Evolutionary conservation across 2,113 vertebrate genomes (phyloP).

Genomic region (Ariopsis seemanni): DNA sequence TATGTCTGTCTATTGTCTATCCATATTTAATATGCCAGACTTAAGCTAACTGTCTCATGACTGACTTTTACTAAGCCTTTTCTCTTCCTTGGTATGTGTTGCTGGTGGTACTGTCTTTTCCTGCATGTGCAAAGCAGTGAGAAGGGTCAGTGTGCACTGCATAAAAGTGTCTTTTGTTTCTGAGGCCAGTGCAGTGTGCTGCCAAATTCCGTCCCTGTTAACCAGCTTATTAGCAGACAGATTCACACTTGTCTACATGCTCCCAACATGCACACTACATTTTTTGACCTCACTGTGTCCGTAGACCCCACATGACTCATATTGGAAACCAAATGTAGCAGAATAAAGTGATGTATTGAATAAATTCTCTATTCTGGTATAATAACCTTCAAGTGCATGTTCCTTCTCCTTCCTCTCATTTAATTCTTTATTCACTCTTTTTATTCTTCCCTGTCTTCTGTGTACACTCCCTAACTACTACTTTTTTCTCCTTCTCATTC

Average conservation of each 20-base stretch:
- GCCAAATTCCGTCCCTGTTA: not conserved
- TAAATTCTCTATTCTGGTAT: not conserved
- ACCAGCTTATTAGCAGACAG: not conserved
- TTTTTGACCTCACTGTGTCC: slow-evolving; percentile 1
- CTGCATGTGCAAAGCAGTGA: slow-evolving; percentile 26
- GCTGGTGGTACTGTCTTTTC: slow-evolving; percentile 21
- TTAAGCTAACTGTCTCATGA: not conserved
- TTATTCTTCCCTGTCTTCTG: not conserved
- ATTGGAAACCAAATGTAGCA: not conserved
- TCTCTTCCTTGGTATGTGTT: not conserved
- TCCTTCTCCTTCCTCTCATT: not conserved
- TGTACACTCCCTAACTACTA: not conserved
- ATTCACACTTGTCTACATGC: not conserved
- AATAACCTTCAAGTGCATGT: not conserved
- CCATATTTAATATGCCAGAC: not conserved
- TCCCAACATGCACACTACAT: not conserved
- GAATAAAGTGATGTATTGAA: not conserved
- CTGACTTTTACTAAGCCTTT: not conserved
- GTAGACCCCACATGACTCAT: not conserved
- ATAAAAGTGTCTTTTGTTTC: slow-evolving; percentile 47
- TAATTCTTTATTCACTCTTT: not conserved
- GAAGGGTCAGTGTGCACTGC: slow-evolving; percentile 38
- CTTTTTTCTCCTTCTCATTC: not conserved
- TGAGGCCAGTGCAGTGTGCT: slow-evolving; percentile 12
- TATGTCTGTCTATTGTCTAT: not conserved